Evolutionary conservation across 1,140 invertebrate species (phyloP).

Genomic region (Cylas formicarius): DNA sequence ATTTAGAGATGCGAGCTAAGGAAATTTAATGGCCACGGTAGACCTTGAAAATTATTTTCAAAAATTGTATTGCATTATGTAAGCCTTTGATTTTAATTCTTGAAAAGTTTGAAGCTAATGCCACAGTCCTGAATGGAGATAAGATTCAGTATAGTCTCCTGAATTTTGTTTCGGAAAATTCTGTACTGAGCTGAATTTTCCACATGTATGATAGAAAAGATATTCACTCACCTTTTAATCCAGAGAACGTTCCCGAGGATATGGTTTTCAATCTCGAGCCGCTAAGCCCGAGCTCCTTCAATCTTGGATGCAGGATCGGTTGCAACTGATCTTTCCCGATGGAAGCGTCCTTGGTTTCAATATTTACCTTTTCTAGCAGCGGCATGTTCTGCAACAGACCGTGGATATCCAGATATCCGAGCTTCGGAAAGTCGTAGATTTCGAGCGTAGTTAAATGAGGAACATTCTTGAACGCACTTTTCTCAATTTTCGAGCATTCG

Average conservation of each 20-base stretch:
- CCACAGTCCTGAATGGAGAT: too few relatives aligned
- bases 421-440: constrained; percentile 64
- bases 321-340: constrained; percentile 77
- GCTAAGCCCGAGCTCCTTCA: constrained; percentile 64
- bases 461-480: constrained; percentile 68
- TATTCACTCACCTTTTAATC: constrained; percentile 54
- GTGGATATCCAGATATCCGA: constrained; percentile 77
- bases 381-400: constrained; percentile 66
- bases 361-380: constrained; percentile 63
- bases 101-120: too few relatives aligned
- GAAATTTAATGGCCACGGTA: too few relatives aligned
- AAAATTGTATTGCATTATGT: too few relatives aligned
- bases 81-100: too few relatives aligned
- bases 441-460: constrained; percentile 61
- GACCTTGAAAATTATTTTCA: too few relatives aligned
- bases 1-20: too few relatives aligned
- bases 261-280: constrained; percentile 70
- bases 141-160: too few relatives aligned
- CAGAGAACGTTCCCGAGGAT: constrained; percentile 73
- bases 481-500: constrained; percentile 69
- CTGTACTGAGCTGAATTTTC: too few relatives aligned
- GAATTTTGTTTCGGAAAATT: too few relatives aligned
- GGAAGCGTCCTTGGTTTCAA: constrained; percentile 78
- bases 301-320: constrained; percentile 67
- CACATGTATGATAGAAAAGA: background rate